A percentile compares a stretch with the other conserved stretches of the same genome.
Evolutionary conservation across 2,113 vertebrate species (phyloP).

Genomic region (Anoplopoma fimbria): DNA sequence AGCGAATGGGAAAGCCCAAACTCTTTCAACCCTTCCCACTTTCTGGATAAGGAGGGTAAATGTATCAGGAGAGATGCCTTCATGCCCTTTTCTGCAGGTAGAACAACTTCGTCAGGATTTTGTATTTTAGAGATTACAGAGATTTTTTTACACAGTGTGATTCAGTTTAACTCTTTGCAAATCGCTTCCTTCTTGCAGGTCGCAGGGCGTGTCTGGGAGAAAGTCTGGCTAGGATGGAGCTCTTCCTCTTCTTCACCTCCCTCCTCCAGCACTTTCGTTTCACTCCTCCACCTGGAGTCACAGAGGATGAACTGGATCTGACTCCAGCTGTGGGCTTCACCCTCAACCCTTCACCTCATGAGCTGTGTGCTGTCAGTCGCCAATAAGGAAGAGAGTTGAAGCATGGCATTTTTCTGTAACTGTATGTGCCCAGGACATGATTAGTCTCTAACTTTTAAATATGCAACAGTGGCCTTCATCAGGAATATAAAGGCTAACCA

Average conservation of each 20-base stretch:
- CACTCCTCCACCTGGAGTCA: slow-evolving; percentile 77
- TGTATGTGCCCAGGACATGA: neutral
- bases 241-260: slow-evolving; percentile 85
- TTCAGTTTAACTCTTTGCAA: neutral
- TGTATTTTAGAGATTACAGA: neutral
- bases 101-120: neutral
- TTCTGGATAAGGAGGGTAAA: slow-evolving; percentile 74
- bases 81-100: slow-evolving; percentile 82
- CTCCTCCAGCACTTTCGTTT: slow-evolving; percentile 85
- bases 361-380: slow-evolving; percentile 71
- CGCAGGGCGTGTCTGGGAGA: slow-evolving; percentile 82
- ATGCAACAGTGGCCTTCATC: neutral
- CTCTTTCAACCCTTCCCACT: slow-evolving; percentile 79
- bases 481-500: no score
- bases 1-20: slow-evolving; percentile 78
- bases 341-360: slow-evolving; percentile 58
- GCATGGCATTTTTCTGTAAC: neutral
- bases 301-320: slow-evolving; percentile 81
- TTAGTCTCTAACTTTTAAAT: neutral
- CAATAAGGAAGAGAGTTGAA: slow-evolving; percentile 13
- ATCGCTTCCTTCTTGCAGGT: slow-evolving; percentile 64
- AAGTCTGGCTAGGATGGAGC: slow-evolving; percentile 85
- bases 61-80: slow-evolving; percentile 79
- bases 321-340: slow-evolving; percentile 66
- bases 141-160: neutral